These are phyloP conservation scores for Lottia gigantea DNA, from an alignment of 2,888 invertebrate species.

Conservation along the genomic window DNA sequence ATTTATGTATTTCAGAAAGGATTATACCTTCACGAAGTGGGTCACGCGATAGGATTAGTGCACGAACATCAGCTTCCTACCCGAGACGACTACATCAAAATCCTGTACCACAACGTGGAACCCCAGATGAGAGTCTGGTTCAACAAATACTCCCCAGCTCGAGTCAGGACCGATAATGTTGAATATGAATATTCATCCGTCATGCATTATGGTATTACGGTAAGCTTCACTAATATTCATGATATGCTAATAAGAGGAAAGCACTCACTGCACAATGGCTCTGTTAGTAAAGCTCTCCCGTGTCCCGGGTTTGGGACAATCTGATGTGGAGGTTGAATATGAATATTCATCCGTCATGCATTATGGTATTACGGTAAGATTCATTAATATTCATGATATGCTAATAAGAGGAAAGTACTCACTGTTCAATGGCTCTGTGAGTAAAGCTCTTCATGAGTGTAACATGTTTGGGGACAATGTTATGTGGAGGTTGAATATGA, in stretches of 20 bases:
- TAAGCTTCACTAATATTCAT: conserved; percentile 32
- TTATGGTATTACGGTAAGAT: conserved; percentile 58
- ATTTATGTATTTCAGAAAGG: conserved; percentile 51
- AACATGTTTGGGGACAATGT: too few relatives aligned
- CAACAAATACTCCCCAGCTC: conserved; percentile 48
- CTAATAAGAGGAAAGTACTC: too few relatives aligned
- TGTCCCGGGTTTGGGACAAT: too few relatives aligned
- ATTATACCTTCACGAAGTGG: conserved; percentile 60
- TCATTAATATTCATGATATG: not conserved
- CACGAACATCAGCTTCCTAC: conserved; percentile 61
- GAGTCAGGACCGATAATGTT: conserved; percentile 52
- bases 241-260: not conserved
- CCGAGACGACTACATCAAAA: conserved; percentile 51
- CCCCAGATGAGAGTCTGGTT: conserved; percentile 60
- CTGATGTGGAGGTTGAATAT: too few relatives aligned
- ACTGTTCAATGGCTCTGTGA: too few relatives aligned
- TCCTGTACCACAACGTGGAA: conserved; percentile 52
- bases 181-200: conserved; percentile 57
- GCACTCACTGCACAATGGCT: too few relatives aligned
- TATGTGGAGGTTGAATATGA: conserved; percentile 45
- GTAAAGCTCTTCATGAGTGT: too few relatives aligned
- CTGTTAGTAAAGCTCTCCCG: too few relatives aligned
- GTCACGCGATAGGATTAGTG: conserved; percentile 59
- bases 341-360: conserved; percentile 62
- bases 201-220: conserved; percentile 63